Evolutionary conservation across 2,888 invertebrate genomes (phyloP).

Genomic region (Ceratothoa steindachneri): DNA sequence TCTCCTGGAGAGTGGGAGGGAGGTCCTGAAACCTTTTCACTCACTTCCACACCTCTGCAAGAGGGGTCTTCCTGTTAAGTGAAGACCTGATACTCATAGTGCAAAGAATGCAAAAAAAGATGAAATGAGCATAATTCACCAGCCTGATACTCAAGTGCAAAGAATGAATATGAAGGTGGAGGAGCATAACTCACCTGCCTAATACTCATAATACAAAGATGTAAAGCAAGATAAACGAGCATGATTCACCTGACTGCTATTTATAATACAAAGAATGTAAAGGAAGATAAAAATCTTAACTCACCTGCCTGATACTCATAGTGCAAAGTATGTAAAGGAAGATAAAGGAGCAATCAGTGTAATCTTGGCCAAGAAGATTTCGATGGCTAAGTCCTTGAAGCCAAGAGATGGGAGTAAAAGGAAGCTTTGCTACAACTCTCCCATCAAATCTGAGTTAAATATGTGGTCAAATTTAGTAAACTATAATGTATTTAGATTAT

Average conservation of each 20-base stretch:
- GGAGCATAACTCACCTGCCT: not conserved
- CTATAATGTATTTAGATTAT: no score
- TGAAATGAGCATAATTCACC: no score
- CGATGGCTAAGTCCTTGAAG: conserved; percentile 94
- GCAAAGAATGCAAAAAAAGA: no score
- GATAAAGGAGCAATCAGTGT: conserved; percentile 97
- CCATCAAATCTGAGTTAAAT: conserved; percentile 96
- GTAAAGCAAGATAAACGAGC: not conserved
- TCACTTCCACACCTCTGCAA: no score
- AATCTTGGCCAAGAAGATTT: conserved; percentile 92
- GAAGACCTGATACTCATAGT: no score
- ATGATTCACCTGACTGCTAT: not conserved
- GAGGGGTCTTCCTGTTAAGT: no score
- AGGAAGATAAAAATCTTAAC: no score
- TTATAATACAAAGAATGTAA: not conserved
- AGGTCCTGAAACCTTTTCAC: no score
- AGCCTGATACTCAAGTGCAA: no score
- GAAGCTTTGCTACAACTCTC: conserved; percentile 91
- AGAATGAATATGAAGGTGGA: no score
- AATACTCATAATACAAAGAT: not conserved
- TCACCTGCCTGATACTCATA: conserved; percentile 89
- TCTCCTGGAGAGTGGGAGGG: no score
- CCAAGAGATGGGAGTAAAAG: conserved; percentile 93
- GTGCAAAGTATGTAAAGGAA: conserved; percentile 98
- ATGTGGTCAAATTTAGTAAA: no score